These are phyloP conservation scores for Diorhabda elongata DNA, from an alignment of 1,140 invertebrate species.

Conservation along the genomic window DNA sequence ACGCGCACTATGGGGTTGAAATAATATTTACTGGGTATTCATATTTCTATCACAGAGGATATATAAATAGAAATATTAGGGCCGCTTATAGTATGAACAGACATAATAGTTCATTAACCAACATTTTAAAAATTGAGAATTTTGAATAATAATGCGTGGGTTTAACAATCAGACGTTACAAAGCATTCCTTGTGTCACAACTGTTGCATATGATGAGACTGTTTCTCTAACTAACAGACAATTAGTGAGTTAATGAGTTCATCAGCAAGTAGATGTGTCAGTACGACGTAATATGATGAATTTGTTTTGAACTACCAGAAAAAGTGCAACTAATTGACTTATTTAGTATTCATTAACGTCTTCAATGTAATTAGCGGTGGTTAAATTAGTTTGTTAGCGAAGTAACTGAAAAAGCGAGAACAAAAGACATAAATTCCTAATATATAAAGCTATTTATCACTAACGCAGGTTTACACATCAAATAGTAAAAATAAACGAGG, in stretches of 20 bases:
- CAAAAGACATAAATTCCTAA: not conserved
- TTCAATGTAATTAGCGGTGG: not conserved
- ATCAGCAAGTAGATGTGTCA: constrained; percentile 7
- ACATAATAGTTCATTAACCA: no score
- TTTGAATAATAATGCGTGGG: no score
- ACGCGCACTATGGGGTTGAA: no score
- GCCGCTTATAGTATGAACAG: no score
- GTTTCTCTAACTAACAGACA: constrained; percentile 5
- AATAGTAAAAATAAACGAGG: no score
- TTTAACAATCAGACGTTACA: no score
- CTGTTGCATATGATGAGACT: not conserved
- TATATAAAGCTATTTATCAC: not conserved
- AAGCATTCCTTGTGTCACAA: not conserved
- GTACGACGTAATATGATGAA: constrained; percentile 10
- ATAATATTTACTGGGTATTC: no score
- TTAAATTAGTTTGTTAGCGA: not conserved
- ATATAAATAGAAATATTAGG: no score
- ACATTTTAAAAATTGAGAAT: no score
- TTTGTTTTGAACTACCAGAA: constrained; percentile 9
- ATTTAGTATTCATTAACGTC: constrained; percentile 16
- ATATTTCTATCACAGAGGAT: no score
- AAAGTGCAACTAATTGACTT: constrained; percentile 18
- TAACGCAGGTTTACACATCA: no score
- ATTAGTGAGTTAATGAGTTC: constrained; percentile 19
- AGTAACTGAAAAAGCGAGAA: not conserved